Evolutionary conservation across 1,140 invertebrate species (phyloP).

Genomic region (Mizuhopecten yessoensis): DNA sequence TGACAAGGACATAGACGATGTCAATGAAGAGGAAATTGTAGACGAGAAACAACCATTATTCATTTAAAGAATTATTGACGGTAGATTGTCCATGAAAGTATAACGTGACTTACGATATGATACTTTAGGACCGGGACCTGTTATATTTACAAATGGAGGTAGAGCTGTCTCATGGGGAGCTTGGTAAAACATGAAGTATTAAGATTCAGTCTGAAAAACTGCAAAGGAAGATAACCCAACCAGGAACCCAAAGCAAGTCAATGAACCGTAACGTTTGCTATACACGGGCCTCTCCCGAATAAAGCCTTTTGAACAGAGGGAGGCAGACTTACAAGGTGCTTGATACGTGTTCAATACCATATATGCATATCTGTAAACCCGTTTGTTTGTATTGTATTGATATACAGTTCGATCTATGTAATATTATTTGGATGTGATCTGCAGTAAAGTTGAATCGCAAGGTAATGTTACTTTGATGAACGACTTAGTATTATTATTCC

Average conservation of each 20-base stretch:
- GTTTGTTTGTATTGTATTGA: not conserved
- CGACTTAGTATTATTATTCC: not conserved
- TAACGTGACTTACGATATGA: not conserved
- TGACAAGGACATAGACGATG: not conserved
- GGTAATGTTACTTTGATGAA: not conserved
- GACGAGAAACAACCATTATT: not conserved
- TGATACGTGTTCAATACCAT: too few relatives aligned
- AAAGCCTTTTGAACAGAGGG: not conserved
- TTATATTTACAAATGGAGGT: not conserved
- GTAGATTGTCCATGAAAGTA: not conserved
- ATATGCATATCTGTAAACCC: too few relatives aligned
- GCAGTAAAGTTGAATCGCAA: not conserved
- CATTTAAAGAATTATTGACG: slow-evolving; percentile 29
- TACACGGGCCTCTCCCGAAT: not conserved
- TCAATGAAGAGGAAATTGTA: slow-evolving; percentile 1
- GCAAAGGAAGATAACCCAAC: not conserved
- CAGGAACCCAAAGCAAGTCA: not conserved
- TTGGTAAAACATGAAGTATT: not conserved
- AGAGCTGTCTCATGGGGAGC: too few relatives aligned
- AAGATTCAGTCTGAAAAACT: not conserved
- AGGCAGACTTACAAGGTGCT: not conserved
- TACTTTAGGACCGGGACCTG: not conserved
- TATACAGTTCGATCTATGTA: not conserved
- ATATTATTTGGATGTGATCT: not conserved
- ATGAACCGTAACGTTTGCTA: not conserved